phyloP scores from a whole-genome alignment of 2,797 vertebrate species.

The Enteromius fasciolatus region DNA sequence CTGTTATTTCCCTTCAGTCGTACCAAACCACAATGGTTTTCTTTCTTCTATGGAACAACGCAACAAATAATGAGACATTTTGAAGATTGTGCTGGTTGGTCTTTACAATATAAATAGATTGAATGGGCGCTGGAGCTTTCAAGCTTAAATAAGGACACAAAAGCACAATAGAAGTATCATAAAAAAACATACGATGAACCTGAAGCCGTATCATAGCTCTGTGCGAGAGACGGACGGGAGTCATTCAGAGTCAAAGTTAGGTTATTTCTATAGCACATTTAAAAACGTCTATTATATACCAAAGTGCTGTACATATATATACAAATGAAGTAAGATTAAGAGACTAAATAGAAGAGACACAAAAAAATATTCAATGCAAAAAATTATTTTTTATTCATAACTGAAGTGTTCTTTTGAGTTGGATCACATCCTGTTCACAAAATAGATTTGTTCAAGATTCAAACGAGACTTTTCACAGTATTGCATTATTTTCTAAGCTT shows the following conservation, averaged over 20 bases:
- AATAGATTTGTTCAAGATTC: background rate
- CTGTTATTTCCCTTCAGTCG: background rate
- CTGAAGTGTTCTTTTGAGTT: background rate
- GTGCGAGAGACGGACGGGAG: background rate
- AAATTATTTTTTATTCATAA: background rate
- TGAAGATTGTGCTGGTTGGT: background rate
- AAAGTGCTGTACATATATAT: too few relatives aligned
- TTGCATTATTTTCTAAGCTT: background rate
- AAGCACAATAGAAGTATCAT: background rate
- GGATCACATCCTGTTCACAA: background rate
- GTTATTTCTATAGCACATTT: too few relatives aligned
- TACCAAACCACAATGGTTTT: background rate
- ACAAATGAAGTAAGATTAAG: too few relatives aligned
- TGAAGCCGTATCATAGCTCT: background rate
- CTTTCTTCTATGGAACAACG: background rate
- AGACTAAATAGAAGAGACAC: too few relatives aligned
- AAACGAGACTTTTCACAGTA: background rate
- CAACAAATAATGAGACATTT: background rate
- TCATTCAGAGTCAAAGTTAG: background rate
- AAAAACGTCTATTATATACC: too few relatives aligned
- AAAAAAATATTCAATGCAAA: too few relatives aligned
- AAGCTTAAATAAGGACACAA: background rate
- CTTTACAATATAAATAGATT: background rate
- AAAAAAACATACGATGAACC: background rate
- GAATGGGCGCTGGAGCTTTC: background rate